These are phyloP conservation scores for Carlito syrichta DNA, from an alignment of 2,113 vertebrate species.

Conservation along the genomic window DNA sequence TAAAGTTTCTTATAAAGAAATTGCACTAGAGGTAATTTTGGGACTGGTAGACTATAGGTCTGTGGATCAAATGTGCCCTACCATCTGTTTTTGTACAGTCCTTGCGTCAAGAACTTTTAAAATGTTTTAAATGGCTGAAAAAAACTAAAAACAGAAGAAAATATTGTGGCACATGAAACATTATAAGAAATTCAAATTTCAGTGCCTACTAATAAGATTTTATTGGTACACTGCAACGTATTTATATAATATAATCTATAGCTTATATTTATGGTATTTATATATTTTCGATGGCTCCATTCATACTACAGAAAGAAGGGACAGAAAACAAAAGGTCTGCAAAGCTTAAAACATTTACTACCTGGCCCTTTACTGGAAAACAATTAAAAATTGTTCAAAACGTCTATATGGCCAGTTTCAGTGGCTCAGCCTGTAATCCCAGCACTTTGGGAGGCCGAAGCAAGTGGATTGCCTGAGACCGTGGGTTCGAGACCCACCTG, in stretches of 20 bases:
- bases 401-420: no score
- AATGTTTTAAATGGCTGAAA: background rate
- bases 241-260: no score
- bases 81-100: background rate
- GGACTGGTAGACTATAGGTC: background rate
- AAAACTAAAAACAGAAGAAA: background rate
- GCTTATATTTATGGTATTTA: no score
- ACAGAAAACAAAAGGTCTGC: background rate
- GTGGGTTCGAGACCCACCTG: no score
- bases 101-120: background rate
- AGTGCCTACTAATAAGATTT: background rate
- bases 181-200: background rate
- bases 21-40: background rate
- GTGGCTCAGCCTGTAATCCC: no score
- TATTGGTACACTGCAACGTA: background rate
- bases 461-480: no score
- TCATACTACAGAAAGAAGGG: background rate
- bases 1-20: slow-evolving; percentile 17
- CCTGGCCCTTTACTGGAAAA: background rate
- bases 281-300: background rate
- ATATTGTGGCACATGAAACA: background rate
- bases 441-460: no score
- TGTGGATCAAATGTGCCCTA: background rate
- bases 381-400: background rate
- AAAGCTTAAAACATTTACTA: background rate